Conservation (phyloP, 1,140 invertebrate genomes). For the Holotrichia oblita region DNA sequence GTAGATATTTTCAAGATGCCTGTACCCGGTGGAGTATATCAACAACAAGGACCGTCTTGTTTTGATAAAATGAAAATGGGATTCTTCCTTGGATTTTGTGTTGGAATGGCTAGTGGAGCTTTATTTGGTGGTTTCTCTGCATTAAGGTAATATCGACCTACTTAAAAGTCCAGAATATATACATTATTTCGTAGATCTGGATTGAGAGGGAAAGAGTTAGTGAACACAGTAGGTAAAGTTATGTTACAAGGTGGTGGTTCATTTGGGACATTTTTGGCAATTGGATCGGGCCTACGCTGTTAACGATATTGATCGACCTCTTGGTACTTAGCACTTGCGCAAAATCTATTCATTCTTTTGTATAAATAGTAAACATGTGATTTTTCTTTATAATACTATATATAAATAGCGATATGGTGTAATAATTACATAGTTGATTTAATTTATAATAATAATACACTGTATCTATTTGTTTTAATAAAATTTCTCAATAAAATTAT, state of each 20-base stretch:
- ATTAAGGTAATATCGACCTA: constrained; percentile 74
- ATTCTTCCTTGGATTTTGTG: no score
- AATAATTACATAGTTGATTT: constrained; percentile 19
- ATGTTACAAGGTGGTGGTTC: constrained; percentile 97
- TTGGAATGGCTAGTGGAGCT: no score
- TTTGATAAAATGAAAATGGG: constrained; percentile 94
- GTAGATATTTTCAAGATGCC: no score
- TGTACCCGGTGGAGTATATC: constrained; percentile 73
- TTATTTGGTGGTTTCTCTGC: constrained; percentile 94
- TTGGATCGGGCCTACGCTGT: constrained; percentile 83
- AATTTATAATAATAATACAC: constrained; percentile 18
- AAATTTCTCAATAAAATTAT: background rate
- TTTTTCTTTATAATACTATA: constrained; percentile 17
- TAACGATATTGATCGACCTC: no score
- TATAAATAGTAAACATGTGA: background rate
- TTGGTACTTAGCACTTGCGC: no score
- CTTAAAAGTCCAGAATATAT: no score
- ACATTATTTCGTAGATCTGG: constrained; percentile 87
- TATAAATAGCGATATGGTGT: no score
- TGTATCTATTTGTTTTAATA: constrained; percentile 26
- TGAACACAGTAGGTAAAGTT: no score
- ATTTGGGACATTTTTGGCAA: constrained; percentile 97
- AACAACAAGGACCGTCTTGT: constrained; percentile 82
- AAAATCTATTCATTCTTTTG: constrained; percentile 21
- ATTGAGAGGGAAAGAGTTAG: constrained; percentile 87